phyloP scores from a whole-genome alignment of 2,888 invertebrate genomes.

The Nomada flava region DNA sequence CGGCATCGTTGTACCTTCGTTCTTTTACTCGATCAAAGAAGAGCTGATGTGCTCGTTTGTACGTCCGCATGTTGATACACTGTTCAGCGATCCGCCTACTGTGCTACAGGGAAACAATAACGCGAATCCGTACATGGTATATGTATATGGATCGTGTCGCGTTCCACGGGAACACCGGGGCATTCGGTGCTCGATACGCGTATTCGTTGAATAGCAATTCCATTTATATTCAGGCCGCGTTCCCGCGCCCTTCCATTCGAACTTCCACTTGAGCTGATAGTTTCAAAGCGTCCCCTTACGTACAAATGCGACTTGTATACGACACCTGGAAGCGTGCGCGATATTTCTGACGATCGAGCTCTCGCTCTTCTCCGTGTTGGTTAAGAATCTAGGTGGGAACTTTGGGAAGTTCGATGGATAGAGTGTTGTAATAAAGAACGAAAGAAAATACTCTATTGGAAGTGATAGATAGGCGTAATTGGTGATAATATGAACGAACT shows the following conservation, averaged over 20 bases:
- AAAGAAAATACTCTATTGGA: too few species aligned
- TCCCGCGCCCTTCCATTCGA: conserved; percentile 69
- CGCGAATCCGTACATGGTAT: conserved; percentile 75
- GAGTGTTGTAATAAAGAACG: neutral
- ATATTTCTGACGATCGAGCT: neutral
- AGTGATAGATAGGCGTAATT: too few species aligned
- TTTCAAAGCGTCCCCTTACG: conserved; percentile 62
- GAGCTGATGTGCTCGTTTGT: conserved; percentile 52
- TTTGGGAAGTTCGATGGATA: conserved; percentile 13
- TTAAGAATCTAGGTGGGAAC: conserved; percentile 20
- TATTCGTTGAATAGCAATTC: conserved; percentile 73
- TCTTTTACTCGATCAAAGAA: conserved; percentile 36
- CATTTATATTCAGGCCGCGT: conserved; percentile 79
- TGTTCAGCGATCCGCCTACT: conserved; percentile 12
- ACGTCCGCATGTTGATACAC: conserved; percentile 47
- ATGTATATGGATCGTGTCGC: conserved; percentile 52
- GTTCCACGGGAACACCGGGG: conserved; percentile 20
- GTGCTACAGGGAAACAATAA: conserved; percentile 74
- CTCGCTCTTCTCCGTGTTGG: conserved; percentile 4
- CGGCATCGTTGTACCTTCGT: conserved; percentile 32
- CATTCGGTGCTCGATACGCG: conserved; percentile 59
- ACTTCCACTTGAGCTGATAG: conserved; percentile 63
- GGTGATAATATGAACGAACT: too few species aligned
- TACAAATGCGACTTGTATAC: conserved; percentile 12
- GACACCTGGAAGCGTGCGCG: conserved; percentile 2